A percentile compares a stretch with the other conserved stretches of the same genome.
Evolutionary conservation across 2,888 invertebrate species (phyloP).

Genomic region (Orgyia antiqua): DNA sequence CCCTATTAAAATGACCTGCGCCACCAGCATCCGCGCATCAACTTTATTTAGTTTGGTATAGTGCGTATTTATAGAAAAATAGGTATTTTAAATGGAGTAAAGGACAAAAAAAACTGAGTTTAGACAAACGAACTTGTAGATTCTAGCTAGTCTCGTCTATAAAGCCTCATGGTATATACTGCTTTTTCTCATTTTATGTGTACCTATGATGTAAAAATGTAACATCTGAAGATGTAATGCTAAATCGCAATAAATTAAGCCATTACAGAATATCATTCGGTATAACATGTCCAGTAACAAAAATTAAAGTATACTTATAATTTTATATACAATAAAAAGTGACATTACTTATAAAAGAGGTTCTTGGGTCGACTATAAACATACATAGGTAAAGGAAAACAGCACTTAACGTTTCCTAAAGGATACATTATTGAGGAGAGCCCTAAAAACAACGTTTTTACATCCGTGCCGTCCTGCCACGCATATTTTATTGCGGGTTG

Average conservation of each 20-base stretch:
- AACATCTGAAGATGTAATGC: too few species aligned
- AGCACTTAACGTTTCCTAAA: constrained; percentile 66
- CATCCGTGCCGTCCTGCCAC: constrained; percentile 60
- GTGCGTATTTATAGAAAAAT: too few species aligned
- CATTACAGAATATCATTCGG: constrained; percentile 1
- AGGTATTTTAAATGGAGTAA: too few species aligned
- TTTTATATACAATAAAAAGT: constrained; percentile 28
- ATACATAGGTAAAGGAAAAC: constrained; percentile 42
- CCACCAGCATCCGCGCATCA: too few species aligned
- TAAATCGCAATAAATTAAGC: neutral
- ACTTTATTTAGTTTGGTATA: too few species aligned
- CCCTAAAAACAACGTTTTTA: constrained; percentile 76
- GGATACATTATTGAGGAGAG: constrained; percentile 68
- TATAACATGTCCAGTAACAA: constrained; percentile 10
- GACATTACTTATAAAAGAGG: constrained; percentile 24
- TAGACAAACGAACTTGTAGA: too few species aligned
- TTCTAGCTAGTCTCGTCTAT: too few species aligned
- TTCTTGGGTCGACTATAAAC: constrained; percentile 25
- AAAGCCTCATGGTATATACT: too few species aligned
- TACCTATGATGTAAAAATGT: too few species aligned
- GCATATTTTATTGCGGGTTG: constrained; percentile 74
- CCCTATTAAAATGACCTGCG: too few species aligned
- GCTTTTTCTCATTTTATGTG: too few species aligned
- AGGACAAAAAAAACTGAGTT: too few species aligned
- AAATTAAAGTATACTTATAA: constrained; percentile 24